phyloP scores from a whole-genome alignment of 2,113 vertebrate species.

The Albula glossodonta region DNA sequence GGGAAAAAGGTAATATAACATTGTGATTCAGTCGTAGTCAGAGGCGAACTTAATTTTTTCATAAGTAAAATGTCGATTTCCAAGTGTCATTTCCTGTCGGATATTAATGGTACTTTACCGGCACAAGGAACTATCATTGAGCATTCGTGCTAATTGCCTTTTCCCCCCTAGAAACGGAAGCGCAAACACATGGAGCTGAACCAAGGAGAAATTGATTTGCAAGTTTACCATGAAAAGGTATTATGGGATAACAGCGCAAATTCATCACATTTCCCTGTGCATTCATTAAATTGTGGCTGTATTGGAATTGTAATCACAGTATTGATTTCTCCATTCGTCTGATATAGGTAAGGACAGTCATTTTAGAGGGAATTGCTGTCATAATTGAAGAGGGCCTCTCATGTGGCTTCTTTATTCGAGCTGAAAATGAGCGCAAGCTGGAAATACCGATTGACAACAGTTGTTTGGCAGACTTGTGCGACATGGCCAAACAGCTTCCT shows the following conservation, averaged over 20 bases:
- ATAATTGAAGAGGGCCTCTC: conserved; percentile 75
- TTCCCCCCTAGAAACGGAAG: conserved; percentile 77
- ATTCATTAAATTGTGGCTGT: neutral
- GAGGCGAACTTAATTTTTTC: too few species aligned
- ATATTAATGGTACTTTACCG: too few species aligned
- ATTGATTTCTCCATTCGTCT: neutral
- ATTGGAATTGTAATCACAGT: neutral
- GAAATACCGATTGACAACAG: conserved; percentile 53
- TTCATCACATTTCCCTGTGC: neutral
- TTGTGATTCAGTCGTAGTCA: too few species aligned
- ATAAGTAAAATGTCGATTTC: too few species aligned
- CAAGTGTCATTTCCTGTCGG: too few species aligned
- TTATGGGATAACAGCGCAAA: neutral
- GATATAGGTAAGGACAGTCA: conserved; percentile 75
- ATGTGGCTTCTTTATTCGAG: conserved; percentile 69
- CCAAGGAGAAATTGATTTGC: conserved; percentile 84
- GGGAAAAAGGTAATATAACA: neutral
- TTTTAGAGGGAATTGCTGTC: conserved; percentile 75
- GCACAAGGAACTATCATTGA: too few species aligned
- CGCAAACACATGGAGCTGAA: conserved; percentile 75
- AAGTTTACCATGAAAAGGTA: conserved; percentile 84
- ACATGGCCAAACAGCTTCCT: conserved; percentile 85
- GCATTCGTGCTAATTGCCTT: too few species aligned
- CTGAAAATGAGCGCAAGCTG: conserved; percentile 25
- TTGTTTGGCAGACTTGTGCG: conserved; percentile 81